Percentiles rank a stretch among this genome's conserved stretches.
Conservation (phyloP, 2,113 vertebrate genomes). For the Calidris pygmaea region DNA sequence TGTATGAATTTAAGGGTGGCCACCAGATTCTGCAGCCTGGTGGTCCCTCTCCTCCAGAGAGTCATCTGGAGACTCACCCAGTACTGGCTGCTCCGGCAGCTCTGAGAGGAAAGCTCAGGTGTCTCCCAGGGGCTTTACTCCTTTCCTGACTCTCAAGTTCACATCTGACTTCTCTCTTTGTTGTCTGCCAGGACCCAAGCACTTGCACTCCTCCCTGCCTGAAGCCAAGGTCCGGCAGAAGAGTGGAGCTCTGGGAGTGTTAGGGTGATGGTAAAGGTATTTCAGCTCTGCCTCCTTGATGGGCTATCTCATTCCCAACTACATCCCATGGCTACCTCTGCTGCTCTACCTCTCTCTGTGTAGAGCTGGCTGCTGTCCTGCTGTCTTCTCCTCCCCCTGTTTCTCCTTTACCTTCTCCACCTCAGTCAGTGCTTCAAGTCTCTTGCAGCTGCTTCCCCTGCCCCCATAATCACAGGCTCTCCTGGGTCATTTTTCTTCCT, state of each 20-base stretch:
- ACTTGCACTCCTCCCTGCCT: fast-evolving
- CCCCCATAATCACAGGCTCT: neutral
- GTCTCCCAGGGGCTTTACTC: neutral
- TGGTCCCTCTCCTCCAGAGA: neutral
- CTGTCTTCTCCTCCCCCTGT: neutral
- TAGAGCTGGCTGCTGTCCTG: neutral
- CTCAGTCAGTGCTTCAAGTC: neutral
- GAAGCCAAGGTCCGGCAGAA: neutral
- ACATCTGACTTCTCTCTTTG: neutral
- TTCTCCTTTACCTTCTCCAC: neutral
- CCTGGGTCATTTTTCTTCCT: neutral
- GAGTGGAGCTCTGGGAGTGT: neutral
- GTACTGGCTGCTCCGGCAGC: neutral
- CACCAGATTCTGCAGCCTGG: neutral
- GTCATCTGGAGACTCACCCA: fast-evolving
- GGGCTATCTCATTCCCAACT: neutral
- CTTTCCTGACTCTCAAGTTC: neutral
- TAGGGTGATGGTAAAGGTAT: neutral
- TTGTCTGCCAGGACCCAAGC: neutral
- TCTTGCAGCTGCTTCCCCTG: neutral
- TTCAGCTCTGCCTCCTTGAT: neutral
- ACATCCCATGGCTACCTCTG: neutral
- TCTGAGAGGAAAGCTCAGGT: neutral
- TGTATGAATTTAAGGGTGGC: neutral
- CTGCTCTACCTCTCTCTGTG: neutral